Percentiles rank a stretch among this genome's conserved stretches.
phyloP scores from a whole-genome alignment of 2,888 invertebrate genomes.

The Iphiclides podalirius region DNA sequence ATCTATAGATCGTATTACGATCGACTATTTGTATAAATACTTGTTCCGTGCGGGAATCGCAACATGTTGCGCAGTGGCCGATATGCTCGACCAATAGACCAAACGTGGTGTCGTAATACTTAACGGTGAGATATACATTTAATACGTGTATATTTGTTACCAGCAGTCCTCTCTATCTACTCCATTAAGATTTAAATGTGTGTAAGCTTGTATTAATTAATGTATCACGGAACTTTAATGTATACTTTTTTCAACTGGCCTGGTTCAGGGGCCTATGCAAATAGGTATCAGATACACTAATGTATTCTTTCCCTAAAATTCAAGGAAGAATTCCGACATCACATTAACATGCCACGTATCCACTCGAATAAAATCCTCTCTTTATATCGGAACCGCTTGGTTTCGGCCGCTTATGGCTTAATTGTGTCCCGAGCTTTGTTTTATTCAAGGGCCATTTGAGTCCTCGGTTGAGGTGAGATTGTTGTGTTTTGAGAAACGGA shows the following conservation, averaged over 20 bases:
- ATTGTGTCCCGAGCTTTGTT: constrained; percentile 14
- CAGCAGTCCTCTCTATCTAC: too few species aligned
- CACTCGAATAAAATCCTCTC: constrained; percentile 15
- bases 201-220: not conserved
- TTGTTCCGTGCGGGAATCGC: too few species aligned
- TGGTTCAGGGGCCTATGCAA: not conserved
- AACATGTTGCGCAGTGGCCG: too few species aligned
- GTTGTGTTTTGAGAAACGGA: constrained; percentile 5
- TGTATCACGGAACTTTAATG: not conserved
- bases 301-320: not conserved
- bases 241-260: not conserved
- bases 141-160: too few species aligned
- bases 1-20: too few species aligned
- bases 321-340: constrained; percentile 4
- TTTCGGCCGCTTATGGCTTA: constrained; percentile 14
- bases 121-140: too few species aligned
- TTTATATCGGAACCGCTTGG: constrained; percentile 6
- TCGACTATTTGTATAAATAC: too few species aligned
- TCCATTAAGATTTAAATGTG: too few species aligned
- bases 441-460: constrained; percentile 3
- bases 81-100: too few species aligned
- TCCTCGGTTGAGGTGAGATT: not conserved
- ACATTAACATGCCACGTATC: constrained; percentile 13
- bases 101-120: too few species aligned
- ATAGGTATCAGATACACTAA: not conserved